Evolutionary conservation across 2,888 invertebrate genomes (phyloP), one percentile per base, ranked within the genome.

Genomic region (Sphinx pinastri): DNA sequence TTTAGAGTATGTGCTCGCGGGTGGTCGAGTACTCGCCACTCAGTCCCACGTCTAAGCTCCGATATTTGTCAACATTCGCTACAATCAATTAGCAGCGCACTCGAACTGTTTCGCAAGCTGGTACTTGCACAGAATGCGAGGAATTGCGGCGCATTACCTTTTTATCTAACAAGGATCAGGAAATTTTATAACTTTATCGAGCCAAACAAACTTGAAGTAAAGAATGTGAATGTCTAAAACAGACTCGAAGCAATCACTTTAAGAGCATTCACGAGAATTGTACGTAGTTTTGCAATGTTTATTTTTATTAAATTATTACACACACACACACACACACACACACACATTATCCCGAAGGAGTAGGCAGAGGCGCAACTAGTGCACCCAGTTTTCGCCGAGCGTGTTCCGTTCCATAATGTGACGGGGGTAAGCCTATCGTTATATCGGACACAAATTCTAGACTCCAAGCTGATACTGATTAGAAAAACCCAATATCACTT

Each of bases 171-270:
- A 51, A 5, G 57, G 16, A 60, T 60, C 45, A 47, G 60, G 60
- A 47, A 16, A 60, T 60, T 60, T 60, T 60, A 60, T 60, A 60
- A 60, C 60, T 60, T 60, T 60, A 60, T 60, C 47, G 60, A 60
- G 60, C 45, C 16, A 16, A 45, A 60, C 47, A 60, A 47, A 60
- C 16, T 60, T 60, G 16, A 45, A 45, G 47, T 45, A 16, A 60
- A 60, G 60, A 47, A 60, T 60, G 60, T 60, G 60, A 60, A 60
- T 60, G n/a, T 54, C 54, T 54, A 54, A 54, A 54, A 52, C 52
- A 16, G 54, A 16, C 54, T n/a, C 16, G 2, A 19, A 55, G 11
- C 19, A 55, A 55, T 55, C 55, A 11, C 55, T 19, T 54, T 19
- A 19, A 11, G 16, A 11, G 11, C 10, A 13, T 51, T 10, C 51